Percentiles rank a stretch among this genome's conserved stretches.
Conservation (phyloP, 2,113 vertebrate genomes). For the Caranx ignobilis region DNA sequence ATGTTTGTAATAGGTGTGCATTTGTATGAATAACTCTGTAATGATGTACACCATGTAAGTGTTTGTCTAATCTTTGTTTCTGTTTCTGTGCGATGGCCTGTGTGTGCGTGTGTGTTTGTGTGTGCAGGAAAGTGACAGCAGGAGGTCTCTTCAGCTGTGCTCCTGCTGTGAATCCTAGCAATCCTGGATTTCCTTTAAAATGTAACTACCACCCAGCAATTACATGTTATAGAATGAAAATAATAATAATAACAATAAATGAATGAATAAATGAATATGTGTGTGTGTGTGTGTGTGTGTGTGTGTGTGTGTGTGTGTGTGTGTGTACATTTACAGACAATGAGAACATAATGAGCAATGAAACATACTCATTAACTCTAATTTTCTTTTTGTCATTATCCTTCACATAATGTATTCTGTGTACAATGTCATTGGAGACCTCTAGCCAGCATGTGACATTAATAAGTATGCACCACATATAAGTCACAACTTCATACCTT, state of each 20-base stretch:
- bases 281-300: too few species aligned
- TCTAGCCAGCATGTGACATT: slow-evolving; percentile 46
- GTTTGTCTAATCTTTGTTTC: slow-evolving; percentile 33
- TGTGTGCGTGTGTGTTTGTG: slow-evolving; percentile 11
- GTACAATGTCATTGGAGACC: slow-evolving; percentile 66
- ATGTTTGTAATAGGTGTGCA: slow-evolving; percentile 27
- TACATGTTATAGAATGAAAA: slow-evolving; percentile 43
- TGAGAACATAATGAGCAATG: slow-evolving; percentile 24
- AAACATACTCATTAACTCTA: slow-evolving; percentile 64
- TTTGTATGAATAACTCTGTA: slow-evolving; percentile 49
- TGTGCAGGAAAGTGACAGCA: slow-evolving; percentile 55
- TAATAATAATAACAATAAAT: too few species aligned
- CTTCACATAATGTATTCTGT: slow-evolving; percentile 65
- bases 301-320: neutral
- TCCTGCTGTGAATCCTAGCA: slow-evolving; percentile 75
- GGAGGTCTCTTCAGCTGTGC: slow-evolving; percentile 66
- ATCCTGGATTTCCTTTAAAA: slow-evolving; percentile 80
- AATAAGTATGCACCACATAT: slow-evolving; percentile 29
- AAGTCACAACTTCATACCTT: slow-evolving; percentile 38
- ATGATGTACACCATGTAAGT: slow-evolving; percentile 25
- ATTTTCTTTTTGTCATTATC: slow-evolving; percentile 71
- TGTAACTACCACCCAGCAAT: slow-evolving; percentile 86
- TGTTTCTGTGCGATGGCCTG: slow-evolving; percentile 9
- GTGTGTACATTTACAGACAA: neutral
- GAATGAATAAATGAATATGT: neutral